Conservation (phyloP, 2,113 vertebrate species). For the Neogale vison region DNA sequence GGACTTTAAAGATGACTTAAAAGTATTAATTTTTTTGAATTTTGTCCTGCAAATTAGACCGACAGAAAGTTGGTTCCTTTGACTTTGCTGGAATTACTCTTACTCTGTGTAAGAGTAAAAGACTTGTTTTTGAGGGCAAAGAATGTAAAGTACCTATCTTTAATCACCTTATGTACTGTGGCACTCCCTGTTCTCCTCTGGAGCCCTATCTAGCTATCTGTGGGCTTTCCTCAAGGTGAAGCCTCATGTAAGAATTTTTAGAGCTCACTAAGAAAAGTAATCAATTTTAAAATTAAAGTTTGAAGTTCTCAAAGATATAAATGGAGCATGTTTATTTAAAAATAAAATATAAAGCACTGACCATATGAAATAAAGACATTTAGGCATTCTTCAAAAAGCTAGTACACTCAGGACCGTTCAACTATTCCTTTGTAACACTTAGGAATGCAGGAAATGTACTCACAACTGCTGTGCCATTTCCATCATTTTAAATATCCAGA, state of each 20-base stretch:
- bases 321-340: background rate
- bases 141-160: background rate
- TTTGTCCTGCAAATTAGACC: background rate
- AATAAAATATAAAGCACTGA: background rate
- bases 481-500: background rate
- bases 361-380: background rate
- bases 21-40: background rate
- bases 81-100: background rate
- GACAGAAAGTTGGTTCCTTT: background rate
- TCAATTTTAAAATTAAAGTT: background rate
- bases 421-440: background rate
- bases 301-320: background rate
- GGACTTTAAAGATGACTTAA: conserved; percentile 17
- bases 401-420: background rate
- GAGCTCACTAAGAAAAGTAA: background rate
- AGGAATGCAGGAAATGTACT: background rate
- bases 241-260: background rate
- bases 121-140: background rate
- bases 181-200: background rate
- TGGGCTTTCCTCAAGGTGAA: background rate
- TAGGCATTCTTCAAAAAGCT: background rate
- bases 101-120: conserved; percentile 14
- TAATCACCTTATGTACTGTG: background rate
- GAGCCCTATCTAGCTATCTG: background rate
- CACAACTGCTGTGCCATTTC: background rate